Evolutionary conservation across 2,113 vertebrate species (phyloP).

Genomic region (Pantherophis guttatus): DNA sequence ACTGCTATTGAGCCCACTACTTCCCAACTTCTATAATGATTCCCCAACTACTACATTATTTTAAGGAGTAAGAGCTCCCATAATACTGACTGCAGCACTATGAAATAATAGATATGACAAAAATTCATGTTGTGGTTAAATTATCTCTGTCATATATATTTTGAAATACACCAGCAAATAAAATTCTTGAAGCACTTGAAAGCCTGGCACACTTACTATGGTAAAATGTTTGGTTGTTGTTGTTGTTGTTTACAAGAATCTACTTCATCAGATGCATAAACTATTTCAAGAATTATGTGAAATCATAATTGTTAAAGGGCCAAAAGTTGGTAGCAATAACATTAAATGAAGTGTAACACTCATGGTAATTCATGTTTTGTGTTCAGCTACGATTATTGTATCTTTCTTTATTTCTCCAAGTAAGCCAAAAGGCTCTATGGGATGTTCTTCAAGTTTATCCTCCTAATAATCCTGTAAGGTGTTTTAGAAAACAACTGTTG

Average conservation of each 20-base stretch:
- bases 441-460: not conserved
- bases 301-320: not conserved
- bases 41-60: not conserved
- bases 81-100: not conserved
- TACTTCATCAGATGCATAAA: not conserved
- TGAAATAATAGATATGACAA: not conserved
- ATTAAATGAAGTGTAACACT: not conserved
- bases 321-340: not conserved
- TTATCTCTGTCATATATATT: not conserved
- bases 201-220: not conserved
- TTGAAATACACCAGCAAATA: not conserved
- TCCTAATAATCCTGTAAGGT: not conserved
- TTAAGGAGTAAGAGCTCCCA: not conserved
- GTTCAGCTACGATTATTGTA: not conserved
- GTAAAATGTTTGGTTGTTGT: not conserved
- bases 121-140: not conserved
- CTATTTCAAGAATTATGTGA: not conserved
- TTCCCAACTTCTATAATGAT: not conserved
- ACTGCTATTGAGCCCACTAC: not conserved
- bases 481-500: not conserved
- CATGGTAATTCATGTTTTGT: not conserved
- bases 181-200: not conserved
- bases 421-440: not conserved
- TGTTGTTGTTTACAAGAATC: not conserved
- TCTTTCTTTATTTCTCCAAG: not conserved